Conservation (phyloP, 2,888 invertebrate species). For the Parasteatoda lunata region DNA sequence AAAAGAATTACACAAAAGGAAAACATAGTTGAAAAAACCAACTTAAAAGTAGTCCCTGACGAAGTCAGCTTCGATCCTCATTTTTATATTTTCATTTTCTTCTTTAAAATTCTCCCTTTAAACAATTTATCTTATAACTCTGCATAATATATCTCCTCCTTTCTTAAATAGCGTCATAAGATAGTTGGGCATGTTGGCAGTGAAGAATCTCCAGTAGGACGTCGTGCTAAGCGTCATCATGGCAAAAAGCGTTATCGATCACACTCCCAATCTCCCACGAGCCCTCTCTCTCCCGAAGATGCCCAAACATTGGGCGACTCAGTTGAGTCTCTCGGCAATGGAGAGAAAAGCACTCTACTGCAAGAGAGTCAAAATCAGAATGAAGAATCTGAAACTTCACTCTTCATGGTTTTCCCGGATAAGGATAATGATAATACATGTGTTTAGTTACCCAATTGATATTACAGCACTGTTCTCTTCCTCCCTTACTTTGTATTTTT, state of each 20-base stretch:
- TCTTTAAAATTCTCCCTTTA: neutral
- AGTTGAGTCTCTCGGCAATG: conserved; percentile 75
- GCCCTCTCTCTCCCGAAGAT: conserved; percentile 73
- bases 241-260: conserved; percentile 49
- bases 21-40: too few relatives aligned
- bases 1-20: too few relatives aligned
- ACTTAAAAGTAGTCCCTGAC: too few relatives aligned
- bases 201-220: conserved; percentile 57
- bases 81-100: too few relatives aligned
- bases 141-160: neutral
- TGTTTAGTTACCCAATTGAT: conserved; percentile 16
- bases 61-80: too few relatives aligned
- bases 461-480: too few relatives aligned
- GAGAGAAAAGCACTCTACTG: conserved; percentile 77
- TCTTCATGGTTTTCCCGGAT: conserved; percentile 77
- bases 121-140: neutral
- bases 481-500: too few relatives aligned
- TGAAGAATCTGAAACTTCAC: conserved; percentile 75
- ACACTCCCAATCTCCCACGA: conserved; percentile 61
- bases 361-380: conserved; percentile 72
- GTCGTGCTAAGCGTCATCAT: conserved; percentile 50
- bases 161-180: conserved; percentile 21
- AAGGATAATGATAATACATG: conserved; percentile 85
- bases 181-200: conserved; percentile 27
- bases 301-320: conserved; percentile 73